Base-by-base conservation (phyloP, 1,140 invertebrate species). In the Parapsyche elsis region DNA sequence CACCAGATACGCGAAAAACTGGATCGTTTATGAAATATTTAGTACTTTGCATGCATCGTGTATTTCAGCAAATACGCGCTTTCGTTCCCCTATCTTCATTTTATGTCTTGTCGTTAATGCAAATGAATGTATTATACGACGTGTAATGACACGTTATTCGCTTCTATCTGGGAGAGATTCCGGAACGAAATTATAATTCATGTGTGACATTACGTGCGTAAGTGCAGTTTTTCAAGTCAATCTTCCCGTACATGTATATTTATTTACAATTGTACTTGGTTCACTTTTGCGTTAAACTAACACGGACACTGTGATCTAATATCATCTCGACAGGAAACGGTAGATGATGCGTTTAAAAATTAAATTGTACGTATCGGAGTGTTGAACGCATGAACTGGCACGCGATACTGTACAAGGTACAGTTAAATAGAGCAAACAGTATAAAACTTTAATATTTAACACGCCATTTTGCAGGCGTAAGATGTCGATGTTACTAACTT, bases 91-190 rank as follows among this genome's bases (percentile, higher is more conserved):
- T 26, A 38, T 38, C 30, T 38, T 26, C 45, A 61, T 45, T 75
- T 80, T 80, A 80, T 46, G 78, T 76, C 64, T 61, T 75, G 21
- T 73, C 21, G 64, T 80, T 80, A 76, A 77, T 80, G 79, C 53
- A 23, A 80, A 77, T 80, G 30, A 80, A 80, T 73, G 49, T 64
- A 80, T 80, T 80, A 80, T 80, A 45, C 78, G 49, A 38, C 14
- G 23, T 26, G 38, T 73, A 79, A 79, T 61, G 46, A 16, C 78
- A 44, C 49, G 71, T 21, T 67, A 79, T 79, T 73, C 21, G 10
- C 53, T 16, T 21, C 45, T 5, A 46, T 46, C 5, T 46, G 45
- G 12, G n/a, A n/a, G 53, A 57, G 53, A 4, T n/a, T 57, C 19
- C 53, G 53, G 53, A 4, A 57, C 19, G 64, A 70, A 70, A 70